These are phyloP conservation scores for Syrmaticus mikado DNA, from an alignment of 2,113 vertebrate genomes.

Conservation along the genomic window DNA sequence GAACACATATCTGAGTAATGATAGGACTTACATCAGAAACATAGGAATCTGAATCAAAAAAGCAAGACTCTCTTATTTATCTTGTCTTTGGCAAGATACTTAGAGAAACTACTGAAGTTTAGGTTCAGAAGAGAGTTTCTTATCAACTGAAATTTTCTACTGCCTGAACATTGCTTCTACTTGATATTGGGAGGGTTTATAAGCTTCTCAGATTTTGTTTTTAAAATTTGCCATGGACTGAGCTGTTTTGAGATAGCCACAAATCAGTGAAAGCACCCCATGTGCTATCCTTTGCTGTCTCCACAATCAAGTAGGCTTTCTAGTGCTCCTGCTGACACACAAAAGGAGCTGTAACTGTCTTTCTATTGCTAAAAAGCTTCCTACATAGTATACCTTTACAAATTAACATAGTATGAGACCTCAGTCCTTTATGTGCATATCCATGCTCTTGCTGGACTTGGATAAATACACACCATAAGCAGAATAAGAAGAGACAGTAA, in stretches of 20 bases:
- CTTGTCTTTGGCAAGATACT: not conserved
- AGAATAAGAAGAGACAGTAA: not conserved
- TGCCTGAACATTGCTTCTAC: not conserved
- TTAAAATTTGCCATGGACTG: fast-evolving
- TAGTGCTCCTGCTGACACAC: not conserved
- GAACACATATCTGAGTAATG: not conserved
- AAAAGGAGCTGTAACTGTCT: fast-evolving
- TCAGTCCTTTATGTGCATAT: not conserved
- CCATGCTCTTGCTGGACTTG: fast-evolving
- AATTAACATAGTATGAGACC: not conserved
- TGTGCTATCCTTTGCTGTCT: not conserved
- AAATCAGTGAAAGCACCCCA: fast-evolving
- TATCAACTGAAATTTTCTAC: not conserved
- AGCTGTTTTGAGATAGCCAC: not conserved
- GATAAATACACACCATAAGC: not conserved
- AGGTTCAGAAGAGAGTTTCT: not conserved
- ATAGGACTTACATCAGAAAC: not conserved
- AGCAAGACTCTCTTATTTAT: not conserved
- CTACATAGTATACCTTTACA: fast-evolving
- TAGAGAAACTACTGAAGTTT: not conserved
- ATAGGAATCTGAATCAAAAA: not conserved
- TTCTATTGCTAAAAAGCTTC: not conserved
- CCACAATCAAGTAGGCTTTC: fast-evolving
- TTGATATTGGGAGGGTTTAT: not conserved
- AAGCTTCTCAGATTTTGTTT: not conserved